phyloP scores from a whole-genome alignment of 2,888 invertebrate genomes.

The Colletes collaris region DNA sequence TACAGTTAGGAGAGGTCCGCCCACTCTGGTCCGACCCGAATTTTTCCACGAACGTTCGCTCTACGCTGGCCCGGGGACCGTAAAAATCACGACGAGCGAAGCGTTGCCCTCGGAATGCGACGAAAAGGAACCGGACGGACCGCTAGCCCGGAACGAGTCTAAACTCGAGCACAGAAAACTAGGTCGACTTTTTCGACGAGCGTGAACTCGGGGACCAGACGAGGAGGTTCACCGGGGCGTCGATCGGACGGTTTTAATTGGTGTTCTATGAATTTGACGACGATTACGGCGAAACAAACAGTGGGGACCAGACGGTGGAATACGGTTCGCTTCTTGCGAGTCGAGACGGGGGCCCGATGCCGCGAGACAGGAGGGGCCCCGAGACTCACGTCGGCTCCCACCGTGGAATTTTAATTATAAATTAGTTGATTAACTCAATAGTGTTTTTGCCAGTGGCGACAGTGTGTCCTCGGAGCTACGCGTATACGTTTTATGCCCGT shows the following conservation, averaged over 20 bases:
- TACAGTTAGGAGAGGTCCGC: too few relatives aligned
- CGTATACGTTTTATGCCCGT: conserved; percentile 46
- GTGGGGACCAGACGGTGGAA: conserved; percentile 69
- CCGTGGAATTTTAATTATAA: conserved; percentile 83
- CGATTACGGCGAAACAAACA: conserved; percentile 81
- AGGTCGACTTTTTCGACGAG: conserved; percentile 71
- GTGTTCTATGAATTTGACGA: conserved; percentile 82
- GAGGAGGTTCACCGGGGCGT: conserved; percentile 57
- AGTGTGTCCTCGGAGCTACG: conserved; percentile 74
- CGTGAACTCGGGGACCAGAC: conserved; percentile 15
- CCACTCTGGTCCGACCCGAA: neutral
- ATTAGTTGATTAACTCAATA: conserved; percentile 84
- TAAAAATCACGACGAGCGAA: neutral
- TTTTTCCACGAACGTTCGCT: neutral
- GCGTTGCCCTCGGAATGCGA: conserved; percentile 21
- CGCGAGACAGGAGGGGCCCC: conserved; percentile 58
- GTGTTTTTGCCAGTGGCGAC: conserved; percentile 80
- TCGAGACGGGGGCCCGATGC: conserved; percentile 28
- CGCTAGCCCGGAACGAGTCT: conserved; percentile 62
- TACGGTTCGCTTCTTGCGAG: conserved; percentile 70
- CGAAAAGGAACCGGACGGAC: conserved; percentile 62
- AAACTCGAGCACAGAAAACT: conserved; percentile 69
- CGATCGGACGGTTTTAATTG: conserved; percentile 79
- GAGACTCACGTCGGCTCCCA: conserved; percentile 66
- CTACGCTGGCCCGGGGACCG: neutral